Evolutionary conservation across 2,797 vertebrate genomes (phyloP), one percentile per base, ranked within the genome.

Genomic region (Oreonectes daqikongensis): DNA sequence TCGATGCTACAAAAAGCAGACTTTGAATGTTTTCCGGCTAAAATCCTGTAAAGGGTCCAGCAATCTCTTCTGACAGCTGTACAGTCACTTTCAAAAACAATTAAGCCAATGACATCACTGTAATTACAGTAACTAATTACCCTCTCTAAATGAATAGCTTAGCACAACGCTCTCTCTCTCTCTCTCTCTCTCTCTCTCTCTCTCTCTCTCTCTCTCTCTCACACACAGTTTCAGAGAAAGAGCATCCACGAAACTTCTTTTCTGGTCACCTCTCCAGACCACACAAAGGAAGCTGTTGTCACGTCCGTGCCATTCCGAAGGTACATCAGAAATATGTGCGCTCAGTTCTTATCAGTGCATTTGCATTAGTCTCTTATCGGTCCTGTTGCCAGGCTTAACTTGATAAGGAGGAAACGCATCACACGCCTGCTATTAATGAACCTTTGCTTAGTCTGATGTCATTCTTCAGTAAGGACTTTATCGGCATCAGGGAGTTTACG

Each of bases 81-180:
- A 97, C 95, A 96, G 97, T 98, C 95, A 95, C 95, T 97, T 97
- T 97, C 61, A 77, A 98, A 99, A 98, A 97, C 96, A 99, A 99
- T 99, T 98, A 98, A 97, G 96, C 94, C 97, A 98, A 95, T 97
- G 96, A 97, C 96, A 98, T 97, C 95, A 95, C 94, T 95, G 96
- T 98, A 98, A 99, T 99, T 99, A 99, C 96, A 97, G 96, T 98
- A 98, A 98, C 96, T 99, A 99, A 99, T 98, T 99, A 99, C 96
- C 93, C 93, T 92, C 91, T 91, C 92, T 93, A 94, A 94, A 94
- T 93, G 94, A 95, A 94, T 94, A 94, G 93, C 94, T 95, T 93
- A 95, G 93, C 90, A 93, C 94, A 94, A 75, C 90, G 90, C 93
- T 93, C 92, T 92, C 92, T 92, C 92, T 92, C 91, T 92, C 24